Evolutionary conservation across 2,797 vertebrate species (phyloP).

Genomic region (Diglossa cyanea): DNA sequence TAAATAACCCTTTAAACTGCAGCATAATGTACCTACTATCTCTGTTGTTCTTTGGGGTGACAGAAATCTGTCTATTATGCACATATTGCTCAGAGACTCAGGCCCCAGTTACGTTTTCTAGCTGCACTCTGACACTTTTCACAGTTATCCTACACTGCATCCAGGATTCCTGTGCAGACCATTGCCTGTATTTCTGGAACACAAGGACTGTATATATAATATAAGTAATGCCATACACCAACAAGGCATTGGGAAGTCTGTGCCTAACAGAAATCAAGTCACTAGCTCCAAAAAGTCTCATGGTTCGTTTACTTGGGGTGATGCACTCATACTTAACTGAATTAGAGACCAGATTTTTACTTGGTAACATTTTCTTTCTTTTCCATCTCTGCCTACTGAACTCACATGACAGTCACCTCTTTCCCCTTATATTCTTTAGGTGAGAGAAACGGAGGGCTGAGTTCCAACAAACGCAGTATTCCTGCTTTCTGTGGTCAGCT

Average conservation of each 20-base stretch:
- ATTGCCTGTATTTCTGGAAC: background rate
- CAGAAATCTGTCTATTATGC: background rate
- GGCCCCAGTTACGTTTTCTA: background rate
- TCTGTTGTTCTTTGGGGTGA: background rate
- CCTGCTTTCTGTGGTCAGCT: background rate
- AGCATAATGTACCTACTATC: background rate
- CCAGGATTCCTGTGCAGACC: background rate
- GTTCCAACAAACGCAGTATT: background rate
- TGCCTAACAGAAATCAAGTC: background rate
- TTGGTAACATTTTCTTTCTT: background rate
- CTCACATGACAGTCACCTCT: background rate
- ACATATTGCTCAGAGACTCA: background rate
- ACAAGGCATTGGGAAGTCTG: background rate
- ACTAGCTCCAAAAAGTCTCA: background rate
- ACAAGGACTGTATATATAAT: rapidly evolving
- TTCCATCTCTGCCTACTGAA: background rate
- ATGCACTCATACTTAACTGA: background rate
- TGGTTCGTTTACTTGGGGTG: background rate
- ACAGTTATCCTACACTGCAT: background rate
- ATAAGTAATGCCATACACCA: background rate
- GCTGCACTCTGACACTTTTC: background rate
- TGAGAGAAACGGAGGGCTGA: background rate
- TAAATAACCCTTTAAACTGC: background rate
- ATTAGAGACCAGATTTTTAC: background rate
- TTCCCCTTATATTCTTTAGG: background rate